Evolutionary conservation across 64 coral and sea anemone genomes (phyloP).

Genomic region (Pocillopora damicornis): DNA sequence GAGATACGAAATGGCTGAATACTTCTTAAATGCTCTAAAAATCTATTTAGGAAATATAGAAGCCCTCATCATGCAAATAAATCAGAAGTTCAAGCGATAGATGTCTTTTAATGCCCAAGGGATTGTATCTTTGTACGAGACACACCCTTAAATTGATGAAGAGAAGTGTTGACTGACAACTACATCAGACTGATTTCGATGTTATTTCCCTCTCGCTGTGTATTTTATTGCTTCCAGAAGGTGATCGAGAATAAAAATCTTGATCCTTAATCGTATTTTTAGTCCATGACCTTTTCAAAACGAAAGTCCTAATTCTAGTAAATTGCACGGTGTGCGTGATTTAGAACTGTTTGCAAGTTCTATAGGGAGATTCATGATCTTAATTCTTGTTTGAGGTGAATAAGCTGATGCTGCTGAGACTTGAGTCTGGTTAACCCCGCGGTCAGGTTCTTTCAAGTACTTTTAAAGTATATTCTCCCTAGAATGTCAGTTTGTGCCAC

Average conservation of each 20-base stretch:
- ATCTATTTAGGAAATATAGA: background rate
- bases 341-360: too few species aligned
- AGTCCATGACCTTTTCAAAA: background rate
- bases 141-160: background rate
- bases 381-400: background rate
- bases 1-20: too few species aligned
- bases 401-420: background rate
- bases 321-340: background rate
- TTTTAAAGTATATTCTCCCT: background rate
- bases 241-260: background rate
- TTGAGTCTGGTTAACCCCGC: background rate
- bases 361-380: background rate
- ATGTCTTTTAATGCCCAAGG: background rate
- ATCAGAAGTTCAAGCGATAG: background rate
- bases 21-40: too few species aligned
- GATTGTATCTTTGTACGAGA: background rate
- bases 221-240: background rate
- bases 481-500: background rate
- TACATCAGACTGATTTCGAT: background rate
- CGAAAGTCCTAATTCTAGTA: background rate
- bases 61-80: background rate
- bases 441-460: background rate
- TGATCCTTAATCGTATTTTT: background rate
- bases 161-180: background rate
- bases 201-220: background rate